Evolutionary conservation across 2,797 vertebrate genomes (phyloP).

Genomic region (Hyperoplus lanceolatus): DNA sequence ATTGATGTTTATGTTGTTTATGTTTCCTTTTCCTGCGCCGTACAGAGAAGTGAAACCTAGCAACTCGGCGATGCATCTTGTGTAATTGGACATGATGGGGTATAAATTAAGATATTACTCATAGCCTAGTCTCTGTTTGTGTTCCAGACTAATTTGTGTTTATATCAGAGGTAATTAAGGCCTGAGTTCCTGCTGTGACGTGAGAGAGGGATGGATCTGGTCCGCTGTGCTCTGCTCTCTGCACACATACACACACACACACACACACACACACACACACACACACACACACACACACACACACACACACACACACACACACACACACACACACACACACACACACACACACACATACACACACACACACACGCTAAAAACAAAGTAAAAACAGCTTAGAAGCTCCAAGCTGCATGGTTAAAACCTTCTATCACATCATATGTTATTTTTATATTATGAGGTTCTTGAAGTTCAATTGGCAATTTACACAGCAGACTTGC

Average conservation of each 20-base stretch:
- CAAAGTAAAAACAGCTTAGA: background rate
- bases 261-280: constrained; percentile 17
- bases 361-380: constrained; percentile 5
- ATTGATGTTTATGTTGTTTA: constrained; percentile 7
- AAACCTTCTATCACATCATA: background rate
- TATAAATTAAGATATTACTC: constrained; percentile 74
- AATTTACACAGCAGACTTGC: background rate
- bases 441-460: constrained; percentile 2
- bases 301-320: background rate
- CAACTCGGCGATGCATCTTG: constrained; percentile 62
- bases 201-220: constrained; percentile 47
- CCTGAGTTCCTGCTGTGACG: constrained; percentile 59
- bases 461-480: background rate
- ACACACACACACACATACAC: constrained; percentile 6
- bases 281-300: constrained; percentile 1
- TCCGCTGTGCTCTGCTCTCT: constrained; percentile 48
- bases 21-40: constrained; percentile 35
- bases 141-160: constrained; percentile 75
- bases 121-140: constrained; percentile 62
- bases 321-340: background rate
- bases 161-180: constrained; percentile 74
- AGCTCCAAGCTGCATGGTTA: background rate
- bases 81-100: constrained; percentile 75
- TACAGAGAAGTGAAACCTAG: constrained; percentile 48
- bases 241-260: constrained; percentile 11